A percentile compares a stretch with the other conserved stretches of the same genome.
These are phyloP conservation scores for Stichopus chloronotus DNA, from an alignment of 35 echinoderm and acorn worm species.

Conservation along the genomic window DNA sequence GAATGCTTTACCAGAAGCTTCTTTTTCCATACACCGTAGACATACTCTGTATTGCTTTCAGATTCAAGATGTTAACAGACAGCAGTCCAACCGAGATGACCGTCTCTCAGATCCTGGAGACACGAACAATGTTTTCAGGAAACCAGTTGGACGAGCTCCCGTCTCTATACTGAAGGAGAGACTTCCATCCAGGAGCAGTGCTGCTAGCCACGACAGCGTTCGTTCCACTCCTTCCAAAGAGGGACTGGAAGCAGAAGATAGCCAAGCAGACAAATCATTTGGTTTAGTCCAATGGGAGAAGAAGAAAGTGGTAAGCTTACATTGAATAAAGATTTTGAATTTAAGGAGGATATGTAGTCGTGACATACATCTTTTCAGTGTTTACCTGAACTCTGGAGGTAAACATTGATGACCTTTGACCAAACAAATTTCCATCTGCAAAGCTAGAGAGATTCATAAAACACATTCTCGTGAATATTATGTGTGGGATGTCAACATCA, in stretches of 20 bases:
- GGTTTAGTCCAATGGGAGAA: slow-evolving; percentile 62
- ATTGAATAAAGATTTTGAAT: background rate
- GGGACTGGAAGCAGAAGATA: background rate
- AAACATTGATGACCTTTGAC: no score
- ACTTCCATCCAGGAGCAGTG: background rate
- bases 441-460: no score
- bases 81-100: no score
- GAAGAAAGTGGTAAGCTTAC: slow-evolving; percentile 59
- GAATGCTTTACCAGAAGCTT: no score
- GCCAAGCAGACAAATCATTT: slow-evolving; percentile 3
- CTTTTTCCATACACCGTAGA: no score
- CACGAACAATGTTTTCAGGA: background rate
- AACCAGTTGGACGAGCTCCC: slow-evolving; percentile 7
- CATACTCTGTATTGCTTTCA: no score
- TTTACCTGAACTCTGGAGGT: no score
- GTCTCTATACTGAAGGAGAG: slow-evolving; percentile 18
- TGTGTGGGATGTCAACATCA: no score
- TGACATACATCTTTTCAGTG: no score
- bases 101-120: background rate
- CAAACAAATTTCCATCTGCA: no score
- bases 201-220: background rate
- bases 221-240: background rate
- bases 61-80: no score
- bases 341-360: background rate
- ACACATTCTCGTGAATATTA: no score